Evolutionary conservation across 2,797 vertebrate species (phyloP).

Genomic region (Semaprochilodus insignis): DNA sequence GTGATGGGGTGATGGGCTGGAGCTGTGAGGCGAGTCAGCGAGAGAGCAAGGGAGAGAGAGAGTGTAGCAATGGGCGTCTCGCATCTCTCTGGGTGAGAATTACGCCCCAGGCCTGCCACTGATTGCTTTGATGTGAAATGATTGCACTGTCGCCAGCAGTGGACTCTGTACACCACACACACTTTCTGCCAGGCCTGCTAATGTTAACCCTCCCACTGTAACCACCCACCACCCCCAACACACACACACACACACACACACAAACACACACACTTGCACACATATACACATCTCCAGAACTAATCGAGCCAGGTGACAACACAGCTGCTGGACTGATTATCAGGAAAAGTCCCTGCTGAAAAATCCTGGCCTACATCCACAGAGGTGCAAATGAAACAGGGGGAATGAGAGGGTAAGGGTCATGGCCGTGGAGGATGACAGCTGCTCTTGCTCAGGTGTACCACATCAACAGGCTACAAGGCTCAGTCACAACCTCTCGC

Average conservation of each 20-base stretch:
- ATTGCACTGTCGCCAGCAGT: conserved; percentile 69
- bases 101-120: conserved; percentile 68
- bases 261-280: conserved; percentile 33
- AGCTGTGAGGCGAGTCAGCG: conserved; percentile 57
- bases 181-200: conserved; percentile 40
- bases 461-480: conserved; percentile 1
- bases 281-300: conserved; percentile 29
- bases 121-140: conserved; percentile 81
- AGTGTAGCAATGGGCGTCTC: conserved; percentile 59
- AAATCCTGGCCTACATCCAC: conserved; percentile 42
- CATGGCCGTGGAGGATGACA: conserved; percentile 23
- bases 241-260: not conserved
- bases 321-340: conserved; percentile 68
- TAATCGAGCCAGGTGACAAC: conserved; percentile 60
- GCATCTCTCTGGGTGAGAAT: conserved; percentile 75
- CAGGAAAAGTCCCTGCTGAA: conserved; percentile 58
- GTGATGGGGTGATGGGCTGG: conserved; percentile 57
- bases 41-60: conserved; percentile 19
- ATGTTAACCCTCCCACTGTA: conserved; percentile 45
- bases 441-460: conserved; percentile 26
- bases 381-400: conserved; percentile 78
- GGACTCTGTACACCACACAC: conserved; percentile 61
- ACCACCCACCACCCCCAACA: not conserved
- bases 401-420: conserved; percentile 49
- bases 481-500: conserved; percentile 25